Percentiles rank a stretch among this genome's conserved stretches.
Evolutionary conservation across 1,140 invertebrate species (phyloP).

Genomic region (Capitella teleta): DNA sequence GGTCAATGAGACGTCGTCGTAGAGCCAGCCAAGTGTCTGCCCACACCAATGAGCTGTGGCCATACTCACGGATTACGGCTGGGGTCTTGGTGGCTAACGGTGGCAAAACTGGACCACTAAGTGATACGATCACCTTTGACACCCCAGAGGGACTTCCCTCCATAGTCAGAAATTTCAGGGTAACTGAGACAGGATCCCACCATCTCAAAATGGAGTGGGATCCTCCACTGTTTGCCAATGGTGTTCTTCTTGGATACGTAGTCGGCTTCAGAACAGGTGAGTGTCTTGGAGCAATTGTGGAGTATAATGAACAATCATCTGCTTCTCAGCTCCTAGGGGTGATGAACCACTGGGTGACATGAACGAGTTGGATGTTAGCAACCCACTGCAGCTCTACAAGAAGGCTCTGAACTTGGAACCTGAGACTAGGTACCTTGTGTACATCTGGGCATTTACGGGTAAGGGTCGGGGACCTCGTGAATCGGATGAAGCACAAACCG

Average conservation of each 20-base stretch:
- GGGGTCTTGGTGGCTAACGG: constrained; percentile 11
- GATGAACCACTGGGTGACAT: not conserved
- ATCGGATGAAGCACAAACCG: not conserved
- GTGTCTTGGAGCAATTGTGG: not conserved
- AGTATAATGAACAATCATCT: not conserved
- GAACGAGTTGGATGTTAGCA: constrained; percentile 1
- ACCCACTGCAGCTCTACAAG: constrained; percentile 1
- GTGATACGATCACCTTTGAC: constrained; percentile 9
- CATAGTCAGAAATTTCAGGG: constrained; percentile 5
- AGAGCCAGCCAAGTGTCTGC: not conserved
- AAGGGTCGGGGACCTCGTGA: not conserved
- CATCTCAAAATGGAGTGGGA: constrained; percentile 10
- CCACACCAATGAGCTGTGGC: constrained; percentile 8
- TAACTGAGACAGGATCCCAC: constrained; percentile 10
- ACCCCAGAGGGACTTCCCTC: constrained; percentile 12
- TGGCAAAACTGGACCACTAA: constrained; percentile 5
- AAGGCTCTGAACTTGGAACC: constrained; percentile 8
- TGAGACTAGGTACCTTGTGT: constrained; percentile 8
- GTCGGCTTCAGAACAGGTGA: constrained; percentile 6
- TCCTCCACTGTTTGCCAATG: constrained; percentile 9
- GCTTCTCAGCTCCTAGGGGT: not conserved
- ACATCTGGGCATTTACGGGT: constrained; percentile 4
- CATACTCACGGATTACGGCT: constrained; percentile 5
- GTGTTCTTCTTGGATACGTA: constrained; percentile 6
- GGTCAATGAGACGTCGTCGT: not conserved